Base-by-base conservation (phyloP, 2,113 vertebrate species). In the Hylia prasina region DNA sequence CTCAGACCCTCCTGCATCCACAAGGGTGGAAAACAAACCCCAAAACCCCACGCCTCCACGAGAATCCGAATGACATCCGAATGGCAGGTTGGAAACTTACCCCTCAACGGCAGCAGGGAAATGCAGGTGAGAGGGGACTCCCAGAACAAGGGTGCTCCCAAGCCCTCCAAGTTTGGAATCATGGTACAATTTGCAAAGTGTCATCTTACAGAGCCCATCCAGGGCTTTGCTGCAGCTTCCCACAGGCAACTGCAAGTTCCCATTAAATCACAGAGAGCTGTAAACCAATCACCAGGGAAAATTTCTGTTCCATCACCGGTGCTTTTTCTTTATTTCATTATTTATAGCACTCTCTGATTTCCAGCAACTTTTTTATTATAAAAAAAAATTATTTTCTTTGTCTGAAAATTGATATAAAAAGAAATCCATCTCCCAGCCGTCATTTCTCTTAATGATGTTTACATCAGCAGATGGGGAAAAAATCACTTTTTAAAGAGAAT, bases 401-500 rank as follows among this genome's bases (percentile, higher is more conserved):
- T 96, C 96, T 97, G 94, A 93, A 96, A 97, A 97, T 92, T 89
- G 96, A 94, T 97, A 92, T 85, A 96, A 96, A 96, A 96, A 96
- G 96, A 95, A 97, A 97, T 97, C 93, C 96, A 95, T 96, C 93
- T 97, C 82, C 71, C 89, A 95, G 95, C 96, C 90, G 85, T 97
- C 95, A 96, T 97, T 97, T 87, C 96, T 96, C 97, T 97, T 96
- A 95, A 97, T 97, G 95, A 95, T 98, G 97, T 98, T 98, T 97
- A 96, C 97, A 98, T 98, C 97, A 97, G 96, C 95, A 98, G 97
- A 97, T 97, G 96, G 96, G 87, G 97, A 84, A 96, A 96, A 97
- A 98, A 97, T 90, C 96, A 97, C 96, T 94, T 97, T 98, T 98
- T 98, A 98, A 98, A 98, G 97, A 97, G 97, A 97, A 98, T 98